Evolutionary conservation across 2,888 invertebrate genomes (phyloP).

Genomic region (Nomada lathburiana): DNA sequence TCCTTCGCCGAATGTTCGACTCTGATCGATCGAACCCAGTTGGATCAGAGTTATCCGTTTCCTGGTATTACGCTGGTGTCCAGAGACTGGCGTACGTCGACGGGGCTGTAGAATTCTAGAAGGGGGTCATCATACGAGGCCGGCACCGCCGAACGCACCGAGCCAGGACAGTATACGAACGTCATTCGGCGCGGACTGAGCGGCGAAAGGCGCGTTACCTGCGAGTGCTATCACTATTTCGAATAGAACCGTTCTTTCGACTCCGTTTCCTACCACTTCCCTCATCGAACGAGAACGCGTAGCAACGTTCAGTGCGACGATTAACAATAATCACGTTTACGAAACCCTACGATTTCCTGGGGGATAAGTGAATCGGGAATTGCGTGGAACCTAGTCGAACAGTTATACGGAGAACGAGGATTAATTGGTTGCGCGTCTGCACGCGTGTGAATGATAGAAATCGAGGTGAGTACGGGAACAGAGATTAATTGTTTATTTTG

Average conservation of each 20-base stretch:
- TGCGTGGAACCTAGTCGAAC: conserved; percentile 3
- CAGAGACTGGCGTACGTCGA: conserved; percentile 57
- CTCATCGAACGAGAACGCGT: not conserved
- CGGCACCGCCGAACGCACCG: conserved; percentile 67
- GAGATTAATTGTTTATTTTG: not conserved
- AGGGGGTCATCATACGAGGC: conserved; percentile 76
- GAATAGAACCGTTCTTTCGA: conserved; percentile 13
- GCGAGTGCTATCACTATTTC: conserved; percentile 44
- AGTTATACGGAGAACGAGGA: conserved; percentile 27
- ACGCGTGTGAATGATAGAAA: conserved; percentile 54
- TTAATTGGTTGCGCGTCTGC: conserved; percentile 43
- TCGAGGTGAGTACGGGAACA: conserved; percentile 50
- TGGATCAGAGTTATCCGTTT: conserved; percentile 25
- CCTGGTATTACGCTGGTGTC: conserved; percentile 40
- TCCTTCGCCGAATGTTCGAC: no score
- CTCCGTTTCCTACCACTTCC: not conserved
- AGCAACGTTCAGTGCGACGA: conserved; percentile 21
- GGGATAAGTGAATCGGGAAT: conserved; percentile 27
- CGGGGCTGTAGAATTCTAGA: conserved; percentile 72
- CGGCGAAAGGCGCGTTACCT: conserved; percentile 59
- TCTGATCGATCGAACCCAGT: conserved; percentile 20
- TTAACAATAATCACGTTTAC: not conserved
- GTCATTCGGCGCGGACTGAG: conserved; percentile 72
- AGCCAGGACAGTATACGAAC: conserved; percentile 71
- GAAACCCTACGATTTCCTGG: not conserved